Base-by-base conservation (phyloP, 2,113 vertebrate species). In the Bombycilla garrulus region DNA sequence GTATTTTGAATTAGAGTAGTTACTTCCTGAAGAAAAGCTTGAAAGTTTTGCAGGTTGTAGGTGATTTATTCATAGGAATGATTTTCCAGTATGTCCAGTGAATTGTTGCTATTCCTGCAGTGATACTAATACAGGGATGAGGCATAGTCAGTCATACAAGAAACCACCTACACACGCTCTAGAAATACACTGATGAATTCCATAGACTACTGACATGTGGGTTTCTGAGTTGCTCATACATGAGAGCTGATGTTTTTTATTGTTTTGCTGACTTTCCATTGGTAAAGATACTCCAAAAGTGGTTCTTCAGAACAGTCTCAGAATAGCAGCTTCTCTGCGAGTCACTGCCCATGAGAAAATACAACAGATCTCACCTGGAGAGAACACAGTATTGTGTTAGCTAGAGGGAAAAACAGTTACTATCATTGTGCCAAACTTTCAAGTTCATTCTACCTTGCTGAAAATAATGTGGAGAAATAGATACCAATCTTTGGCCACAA, bases 111-210 rank as follows among this genome's bases (percentile, higher is more conserved):
- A 29, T 88, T 93, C 42, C 73, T 90, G 50, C 51, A n/a, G 16
- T 45, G 50, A 62, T 88, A 47, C 71, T 93, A 83, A 73, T 88
- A 45, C 16, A 65, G 60, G 45, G 62, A 83, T 22, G 28, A 85
- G 74, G n/a, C 48, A 74, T 69, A 93, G 58, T 88, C 91, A 92
- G 54, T 79, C 57, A 48, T 57, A 72, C 22, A 44, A 90, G 84
- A 62, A 92, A 61, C 85, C 69, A 64, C 90, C 90, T 91, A 87
- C 81, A 25, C n/a, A 5, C 36, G 35, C 62, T 72, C 88, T 77
- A 88, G 90, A 93, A 94, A 94, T 91, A 90, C 12, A 57, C 67
- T 62, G 40, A 65, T 96, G 66, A 90, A 89, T 91, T 87, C 87
- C 67, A 0, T 42, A 35, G 64, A 26, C n/a, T 86, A 21, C 76